Base-by-base conservation (phyloP, 92 coral and sea anemone genomes). In the Chrysogorgia sp. region DNA sequence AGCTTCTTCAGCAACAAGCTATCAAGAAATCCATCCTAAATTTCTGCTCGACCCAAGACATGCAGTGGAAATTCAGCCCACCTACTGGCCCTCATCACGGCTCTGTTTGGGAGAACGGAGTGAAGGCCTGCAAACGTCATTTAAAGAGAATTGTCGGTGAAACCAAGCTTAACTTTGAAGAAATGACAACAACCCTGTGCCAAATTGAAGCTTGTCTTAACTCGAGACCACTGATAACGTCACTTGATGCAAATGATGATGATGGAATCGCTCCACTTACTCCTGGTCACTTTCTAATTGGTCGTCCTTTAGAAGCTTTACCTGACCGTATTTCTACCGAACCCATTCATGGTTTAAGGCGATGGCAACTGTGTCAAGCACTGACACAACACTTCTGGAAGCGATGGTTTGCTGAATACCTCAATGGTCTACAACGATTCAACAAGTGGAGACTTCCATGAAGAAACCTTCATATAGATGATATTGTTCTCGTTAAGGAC, bases 181-280 rank as follows among this genome's bases (percentile, higher is more conserved):
- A 88, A 33, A 49, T 88, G 85, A 55, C 87, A 32, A 88, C 89
- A 3, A 74, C 68, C 3, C 83, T 81, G 40, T 81, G 84, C 57
- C 92, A 85, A 50, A 88, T 88, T 26, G 92, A 88, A 64, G 90
- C 87, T 63, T 82, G n/a, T n/a, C n/a, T n/a, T n/a, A n/a, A n/a
- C n/a, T n/a, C n/a, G n/a, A n/a, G n/a, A n/a, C n/a, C n/a, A 17
- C 79, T 83, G 37, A 81, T 23, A 58, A 28, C 60, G 7, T 37
- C 61, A 71, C 82, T 30, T 60, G 81, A 82, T 50, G 6, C 81
- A 74, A 82, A 60, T 58, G 86, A 86, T 68, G 48, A 74, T 30
- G 48, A 52, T 53, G 84, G 71, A 50, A n/a, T n/a, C n/a, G n/a
- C n/a, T n/a, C n/a, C n/a, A n/a, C n/a, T n/a, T n/a, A n/a, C n/a